Evolutionary conservation across 1,140 invertebrate species (phyloP), one percentile per base, ranked within the genome.

Genomic region (Brachystomella parvula): DNA sequence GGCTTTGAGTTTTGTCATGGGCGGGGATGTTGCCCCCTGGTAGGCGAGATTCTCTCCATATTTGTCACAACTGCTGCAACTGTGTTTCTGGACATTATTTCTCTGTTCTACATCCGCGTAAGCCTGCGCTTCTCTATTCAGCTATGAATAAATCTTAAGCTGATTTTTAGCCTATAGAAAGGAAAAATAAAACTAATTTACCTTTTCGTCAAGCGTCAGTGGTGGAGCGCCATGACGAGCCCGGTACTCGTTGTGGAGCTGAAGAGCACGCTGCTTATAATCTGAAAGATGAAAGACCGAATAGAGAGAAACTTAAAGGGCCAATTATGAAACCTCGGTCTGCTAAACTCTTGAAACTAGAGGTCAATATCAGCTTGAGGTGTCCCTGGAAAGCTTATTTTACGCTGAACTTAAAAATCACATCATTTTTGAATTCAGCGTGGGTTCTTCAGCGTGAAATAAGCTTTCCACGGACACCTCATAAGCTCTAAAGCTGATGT

Each of bases 21-120:
- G n/a, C 9, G 26, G 6, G 6, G 26, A 6, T 6, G 32, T 62
- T 6, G 31, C 21, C 3, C 31, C 60, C 2, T 17, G 21, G 31
- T 39, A 62, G 9, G 60, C 60, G 31, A 62, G 44, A 29, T 62
- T 62, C 60, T 62, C 60, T 6, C 60, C 60, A 26, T 62, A 62
- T 26, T 62, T 15, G 60, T 62, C 60, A 39, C 32, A 62, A 17
- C 31, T 30, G 39, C 12, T 35, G 24, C 60, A 62, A 39, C 60
- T 62, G 26, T 62, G 60, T 29, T 62, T 62, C 31, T 62, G 60
- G 2, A 47, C 60, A 35, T 62, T 62, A 6, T 9, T 24, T 19
- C 24, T 39, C 3, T 3, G n/a, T 44, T 39, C 24, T 44, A 39
- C 21, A 6, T 39, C 33, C 3, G 39, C 60, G 28, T 62, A 47